Evolutionary conservation across 2,888 invertebrate species (phyloP), one percentile per base, ranked within the genome.

Genomic region (Epsilonema sp.): DNA sequence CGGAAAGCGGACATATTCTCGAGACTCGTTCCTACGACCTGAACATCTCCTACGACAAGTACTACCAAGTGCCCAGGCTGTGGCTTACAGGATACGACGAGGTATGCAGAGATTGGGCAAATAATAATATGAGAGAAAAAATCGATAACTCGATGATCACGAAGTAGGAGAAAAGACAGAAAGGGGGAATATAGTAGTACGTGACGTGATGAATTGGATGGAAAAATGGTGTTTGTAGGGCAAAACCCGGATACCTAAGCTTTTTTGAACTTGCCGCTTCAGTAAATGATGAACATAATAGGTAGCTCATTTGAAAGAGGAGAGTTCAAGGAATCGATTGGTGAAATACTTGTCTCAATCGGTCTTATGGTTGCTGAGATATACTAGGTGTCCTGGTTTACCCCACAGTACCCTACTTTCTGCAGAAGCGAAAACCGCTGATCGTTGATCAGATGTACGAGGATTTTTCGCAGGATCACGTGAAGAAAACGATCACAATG

Each of bases 111-210:
- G 31, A 31, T 8, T 8, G 8, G 31, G 31, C 8, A 8, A n/a
- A n/a, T n/a, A 49, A 56, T 46, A 51, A 57, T 20, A 53, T 60
- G 47, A 80, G 78, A 64, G 94, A 94, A 2, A 75, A 97, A 59
- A 97, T 94, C 3, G 99, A 97, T 67, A 94, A 97, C 72, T 75
- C 99, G 50, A 90, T 94, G 71, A 97, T 97, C 62, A 89, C 92
- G 0, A 99, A 97, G 69, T 97, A 99, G 71, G 97, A 94, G 74
- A 97, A 89, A 72, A 99, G 99, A 68, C 94, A 94, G 72, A n/a
- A n/a, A n/a, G n/a, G n/a, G n/a, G n/a, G n/a, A n/a, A n/a, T n/a
- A n/a, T n/a, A n/a, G n/a, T n/a, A n/a, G n/a, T n/a, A n/a, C n/a
- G n/a, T n/a, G n/a, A n/a, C n/a, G n/a, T n/a, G n/a, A n/a, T n/a